Conservation (phyloP, 2,888 invertebrate genomes). For the Apodemia duryi region DNA sequence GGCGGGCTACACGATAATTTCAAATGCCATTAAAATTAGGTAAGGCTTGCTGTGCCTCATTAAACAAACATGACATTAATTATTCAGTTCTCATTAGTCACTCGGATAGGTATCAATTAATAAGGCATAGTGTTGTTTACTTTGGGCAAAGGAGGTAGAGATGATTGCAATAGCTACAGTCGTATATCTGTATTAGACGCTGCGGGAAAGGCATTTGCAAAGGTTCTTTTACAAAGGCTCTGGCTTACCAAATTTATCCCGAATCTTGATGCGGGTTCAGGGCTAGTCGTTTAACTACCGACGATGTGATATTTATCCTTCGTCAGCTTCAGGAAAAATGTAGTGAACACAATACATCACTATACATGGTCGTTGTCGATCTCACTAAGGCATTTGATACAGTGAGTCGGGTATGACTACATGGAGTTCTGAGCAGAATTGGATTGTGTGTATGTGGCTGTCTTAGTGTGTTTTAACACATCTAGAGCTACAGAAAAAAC, state of each 20-base stretch:
- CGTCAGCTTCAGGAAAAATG: conserved; percentile 28
- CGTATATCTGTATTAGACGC: neutral
- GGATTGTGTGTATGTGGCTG: neutral
- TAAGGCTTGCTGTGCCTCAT: too few relatives aligned
- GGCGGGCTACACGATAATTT: too few relatives aligned
- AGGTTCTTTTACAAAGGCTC: conserved; percentile 18
- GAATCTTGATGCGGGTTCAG: conserved; percentile 28
- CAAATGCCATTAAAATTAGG: too few relatives aligned
- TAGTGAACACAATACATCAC: conserved; percentile 24
- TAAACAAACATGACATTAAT: too few relatives aligned
- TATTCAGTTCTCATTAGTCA: too few relatives aligned
- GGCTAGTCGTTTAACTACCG: conserved; percentile 23
- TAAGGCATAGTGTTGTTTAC: too few relatives aligned
- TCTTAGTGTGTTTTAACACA: too few relatives aligned
- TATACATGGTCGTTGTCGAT: conserved; percentile 24
- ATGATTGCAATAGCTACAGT: conserved; percentile 18
- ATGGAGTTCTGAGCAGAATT: neutral
- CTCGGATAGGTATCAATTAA: too few relatives aligned
- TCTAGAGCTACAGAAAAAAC: too few relatives aligned
- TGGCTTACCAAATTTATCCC: conserved; percentile 18
- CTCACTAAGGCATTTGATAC: conserved; percentile 16
- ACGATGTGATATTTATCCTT: conserved; percentile 27
- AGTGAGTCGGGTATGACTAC: conserved; percentile 16
- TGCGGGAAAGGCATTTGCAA: neutral
- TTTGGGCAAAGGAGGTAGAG: conserved; percentile 16